Base-by-base conservation (phyloP, 2,113 vertebrate species). In the Anhinga rufa region DNA sequence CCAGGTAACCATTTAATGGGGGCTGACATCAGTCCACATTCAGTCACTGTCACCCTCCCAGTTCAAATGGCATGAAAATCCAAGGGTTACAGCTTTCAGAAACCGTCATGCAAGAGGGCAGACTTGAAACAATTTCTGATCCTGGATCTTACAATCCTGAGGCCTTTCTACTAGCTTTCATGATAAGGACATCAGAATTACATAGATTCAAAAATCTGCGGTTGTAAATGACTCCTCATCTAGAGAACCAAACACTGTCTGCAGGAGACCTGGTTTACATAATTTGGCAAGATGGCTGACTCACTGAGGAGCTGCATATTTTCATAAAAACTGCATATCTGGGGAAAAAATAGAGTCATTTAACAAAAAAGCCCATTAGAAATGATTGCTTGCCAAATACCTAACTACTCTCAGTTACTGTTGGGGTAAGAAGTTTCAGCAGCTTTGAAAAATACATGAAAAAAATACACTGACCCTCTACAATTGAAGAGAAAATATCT, bases 1-100 rank as follows among this genome's bases (percentile, higher is more conserved):
- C 61, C 90, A 64, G 80, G 94, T 92, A 92, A 89, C 75, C 79
- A 64, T 91, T 81, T 92, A 95, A 96, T 85, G 51, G 84, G 54
- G 75, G 84, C 90, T 97, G 97, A 98, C 97, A 95, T 86, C 60
- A 96, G 95, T 95, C 96, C 97, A 97, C 97, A 88, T 90, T 97
- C 95, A 96, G 94, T 97, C 97, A 87, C 85, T 97, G 86, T 92
- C 96, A 83, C 83, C 60, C 72, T 92, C 87, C 71, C 76, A 95
- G 91, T 93, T 97, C 97, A 96, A 96, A 93, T 79, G 88, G 61
- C 61, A 83, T 93, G 89, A 81, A 90, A 96, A 97, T 97, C 90
- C 94, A 91, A 96, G 96, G 96, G 90, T 84, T 91, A 60, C 95
- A 92, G 96, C 96, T 98, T 96, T 97, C 97, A 95, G 96, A 95